These are phyloP conservation scores for Musca vetustissima DNA, from an alignment of 1,140 invertebrate genomes.

Conservation along the genomic window DNA sequence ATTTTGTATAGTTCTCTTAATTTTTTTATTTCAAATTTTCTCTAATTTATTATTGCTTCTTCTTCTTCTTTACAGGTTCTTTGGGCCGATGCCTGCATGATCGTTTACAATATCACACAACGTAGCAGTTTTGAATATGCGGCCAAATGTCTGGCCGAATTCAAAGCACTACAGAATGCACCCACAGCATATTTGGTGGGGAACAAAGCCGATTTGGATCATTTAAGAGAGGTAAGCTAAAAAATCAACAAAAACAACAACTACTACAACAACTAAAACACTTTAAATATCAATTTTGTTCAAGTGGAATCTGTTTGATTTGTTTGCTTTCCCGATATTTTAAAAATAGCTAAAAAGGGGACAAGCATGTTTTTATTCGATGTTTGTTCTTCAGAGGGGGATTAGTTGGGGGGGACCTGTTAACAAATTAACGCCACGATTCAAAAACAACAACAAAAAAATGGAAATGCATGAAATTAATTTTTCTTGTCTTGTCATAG, in stretches of 20 bases:
- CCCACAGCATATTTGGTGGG: conserved; percentile 68
- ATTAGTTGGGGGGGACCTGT: neutral
- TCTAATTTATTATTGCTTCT: neutral
- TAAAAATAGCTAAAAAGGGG: neutral
- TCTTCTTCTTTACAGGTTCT: conserved; percentile 57
- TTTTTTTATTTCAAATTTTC: neutral
- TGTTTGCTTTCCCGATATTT: neutral
- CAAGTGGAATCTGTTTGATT: neutral
- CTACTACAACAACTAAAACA: neutral
- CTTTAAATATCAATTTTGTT: neutral
- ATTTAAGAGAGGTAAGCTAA: conserved; percentile 67
- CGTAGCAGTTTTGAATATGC: conserved; percentile 70
- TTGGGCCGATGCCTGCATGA: conserved; percentile 76
- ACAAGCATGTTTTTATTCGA: neutral
- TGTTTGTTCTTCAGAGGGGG: neutral
- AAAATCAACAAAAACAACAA: neutral
- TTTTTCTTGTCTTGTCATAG: no score
- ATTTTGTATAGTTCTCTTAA: neutral
- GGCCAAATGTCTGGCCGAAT: conserved; percentile 62
- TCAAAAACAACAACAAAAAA: no score
- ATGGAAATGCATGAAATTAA: no score
- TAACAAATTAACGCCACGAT: conserved; percentile 9
- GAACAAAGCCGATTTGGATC: conserved; percentile 78
- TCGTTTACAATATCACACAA: conserved; percentile 80
- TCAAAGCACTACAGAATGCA: conserved; percentile 57